Evolutionary conservation across 2,888 invertebrate genomes (phyloP), one percentile per base, ranked within the genome.

Genomic region (Lasioglossum lativentre): DNA sequence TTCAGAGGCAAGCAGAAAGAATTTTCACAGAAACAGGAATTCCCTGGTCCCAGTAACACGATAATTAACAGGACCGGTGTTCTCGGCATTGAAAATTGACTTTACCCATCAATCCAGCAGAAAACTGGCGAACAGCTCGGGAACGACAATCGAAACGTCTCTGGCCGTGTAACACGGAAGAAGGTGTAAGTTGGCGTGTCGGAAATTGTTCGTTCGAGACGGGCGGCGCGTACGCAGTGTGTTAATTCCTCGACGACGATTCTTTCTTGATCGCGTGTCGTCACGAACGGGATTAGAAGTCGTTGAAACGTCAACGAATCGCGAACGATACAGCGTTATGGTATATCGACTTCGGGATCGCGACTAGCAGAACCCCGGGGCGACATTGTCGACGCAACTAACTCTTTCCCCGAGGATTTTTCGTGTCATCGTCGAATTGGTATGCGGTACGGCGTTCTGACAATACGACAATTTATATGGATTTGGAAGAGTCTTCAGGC

Each of bases 401-500:
- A 85, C 86, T 88, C 89, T 89, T 88, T 90, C 89, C 86, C 89
- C 82, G 84, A 89, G 91, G 90, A 90, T 91, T 93, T 90, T 82
- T 85, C 91, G 88, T 84, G 87, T 90, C 89, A 92, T 92, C 90
- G n/a, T 89, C 89, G 91, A 94, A 94, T 94, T 92, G 93, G 93
- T 94, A 93, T 93, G 93, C 93, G 86, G 90, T 89, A 90, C 91
- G 88, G 89, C 85, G 90, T 89, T 89, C 92, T 91, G 92, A 94
- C 94, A 94, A 94, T 94, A 93, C 93, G 92, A 94, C 94, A 94
- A 94, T 94, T 94, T 94, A 93, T 94, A 94, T 94, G 94, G 94
- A 94, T 94, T 94, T 94, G 91, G 91, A 86, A 82, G 91, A 93
- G 92, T 92, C 93, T 93, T 93, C 91, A 92, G 89, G 89, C 91